Conservation (phyloP, 1,140 invertebrate species). For the Nylanderia fulva region DNA sequence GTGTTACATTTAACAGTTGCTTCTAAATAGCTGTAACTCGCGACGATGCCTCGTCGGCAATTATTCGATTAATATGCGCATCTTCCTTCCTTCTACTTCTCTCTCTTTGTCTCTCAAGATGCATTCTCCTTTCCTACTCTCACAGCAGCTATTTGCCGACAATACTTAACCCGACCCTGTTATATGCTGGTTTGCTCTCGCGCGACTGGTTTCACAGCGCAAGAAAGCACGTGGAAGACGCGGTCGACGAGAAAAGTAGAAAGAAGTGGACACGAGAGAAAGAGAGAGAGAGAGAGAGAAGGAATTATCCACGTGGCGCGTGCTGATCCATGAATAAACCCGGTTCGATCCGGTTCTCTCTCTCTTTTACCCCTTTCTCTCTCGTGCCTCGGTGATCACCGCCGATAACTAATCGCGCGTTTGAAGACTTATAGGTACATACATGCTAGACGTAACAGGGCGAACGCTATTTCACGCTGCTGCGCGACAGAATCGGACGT, state of each 20-base stretch:
- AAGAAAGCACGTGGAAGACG: conserved; percentile 33
- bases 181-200: conserved; percentile 32
- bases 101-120: neutral
- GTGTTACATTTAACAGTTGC: conserved; percentile 51
- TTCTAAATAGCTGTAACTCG: conserved; percentile 63
- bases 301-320: conserved; percentile 65
- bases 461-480: conserved; percentile 42
- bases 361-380: neutral
- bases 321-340: conserved; percentile 68
- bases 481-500: conserved; percentile 26
- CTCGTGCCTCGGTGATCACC: conserved; percentile 5
- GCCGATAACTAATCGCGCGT: conserved; percentile 62
- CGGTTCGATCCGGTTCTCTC: conserved; percentile 12
- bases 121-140: conserved; percentile 1
- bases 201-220: conserved; percentile 61
- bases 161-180: conserved; percentile 62
- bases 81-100: too few species aligned
- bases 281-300: conserved; percentile 36
- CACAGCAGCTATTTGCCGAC: neutral
- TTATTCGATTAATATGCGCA: too few species aligned
- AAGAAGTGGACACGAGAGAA: conserved; percentile 29
- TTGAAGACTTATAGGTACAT: conserved; percentile 22
- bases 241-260: neutral
- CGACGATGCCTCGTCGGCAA: neutral
- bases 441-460: conserved; percentile 16